These are phyloP conservation scores for Aphelinus atriplicis DNA, from an alignment of 1,140 invertebrate genomes.

Conservation along the genomic window DNA sequence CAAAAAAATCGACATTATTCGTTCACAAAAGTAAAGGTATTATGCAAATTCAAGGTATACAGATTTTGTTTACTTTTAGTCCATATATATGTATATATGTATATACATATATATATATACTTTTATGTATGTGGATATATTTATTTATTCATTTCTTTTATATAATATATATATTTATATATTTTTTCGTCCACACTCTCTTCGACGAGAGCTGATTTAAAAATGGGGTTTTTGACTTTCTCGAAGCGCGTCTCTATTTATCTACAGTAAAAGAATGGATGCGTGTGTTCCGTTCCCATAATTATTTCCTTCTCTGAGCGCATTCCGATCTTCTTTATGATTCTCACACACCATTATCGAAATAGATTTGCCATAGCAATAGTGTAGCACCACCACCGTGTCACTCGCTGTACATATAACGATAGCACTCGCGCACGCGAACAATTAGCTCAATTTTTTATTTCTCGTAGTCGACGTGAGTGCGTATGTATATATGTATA, in stretches of 20 bases:
- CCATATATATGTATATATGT: slow-evolving; percentile 38
- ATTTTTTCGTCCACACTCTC: slow-evolving; percentile 37
- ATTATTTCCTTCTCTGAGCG: background rate
- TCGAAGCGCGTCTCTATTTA: slow-evolving; percentile 30
- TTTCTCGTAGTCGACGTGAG: slow-evolving; percentile 11
- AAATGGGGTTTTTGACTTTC: slow-evolving; percentile 40
- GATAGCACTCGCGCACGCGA: slow-evolving; percentile 22
- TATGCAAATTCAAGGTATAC: slow-evolving; percentile 21
- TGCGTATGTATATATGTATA: slow-evolving; percentile 44
- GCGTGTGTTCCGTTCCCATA: background rate
- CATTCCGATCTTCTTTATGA: slow-evolving; percentile 2
- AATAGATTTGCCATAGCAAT: slow-evolving; percentile 21
- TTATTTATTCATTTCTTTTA: slow-evolving; percentile 39
- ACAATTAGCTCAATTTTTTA: background rate
- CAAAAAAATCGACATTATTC: slow-evolving; percentile 24
- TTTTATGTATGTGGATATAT: slow-evolving; percentile 42
- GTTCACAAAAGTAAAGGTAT: slow-evolving; percentile 23
- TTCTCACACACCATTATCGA: slow-evolving; percentile 14
- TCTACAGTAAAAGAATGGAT: slow-evolving; percentile 20
- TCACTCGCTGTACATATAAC: slow-evolving; percentile 24
- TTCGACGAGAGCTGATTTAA: slow-evolving; percentile 35
- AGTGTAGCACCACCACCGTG: slow-evolving; percentile 29
- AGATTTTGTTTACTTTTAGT: slow-evolving; percentile 16
- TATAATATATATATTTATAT: slow-evolving; percentile 36
- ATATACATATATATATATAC: slow-evolving; percentile 40